Percentiles rank a stretch among this genome's conserved stretches.
Conservation (phyloP, 2,888 invertebrate genomes). For the Agonopterix alstromeriana region DNA sequence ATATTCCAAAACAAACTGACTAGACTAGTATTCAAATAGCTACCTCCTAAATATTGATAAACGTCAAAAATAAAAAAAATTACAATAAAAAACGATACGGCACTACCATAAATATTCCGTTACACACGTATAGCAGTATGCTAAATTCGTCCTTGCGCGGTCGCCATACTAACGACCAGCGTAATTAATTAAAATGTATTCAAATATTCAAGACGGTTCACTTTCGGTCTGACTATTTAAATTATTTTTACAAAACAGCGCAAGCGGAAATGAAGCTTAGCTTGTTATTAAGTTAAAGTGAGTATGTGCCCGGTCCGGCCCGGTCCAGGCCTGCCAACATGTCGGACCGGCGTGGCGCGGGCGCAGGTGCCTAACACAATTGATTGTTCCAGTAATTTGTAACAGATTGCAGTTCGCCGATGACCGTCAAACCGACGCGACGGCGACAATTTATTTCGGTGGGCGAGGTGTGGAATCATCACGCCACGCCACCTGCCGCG, state of each 20-base stretch:
- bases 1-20: slow-evolving; percentile 5
- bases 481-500: not conserved
- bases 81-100: slow-evolving; percentile 16
- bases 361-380: slow-evolving; percentile 12
- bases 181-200: slow-evolving; percentile 70
- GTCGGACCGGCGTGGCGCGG: slow-evolving; percentile 6
- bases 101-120: slow-evolving; percentile 41
- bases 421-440: not conserved
- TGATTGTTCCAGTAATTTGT: slow-evolving; percentile 7
- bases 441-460: not conserved
- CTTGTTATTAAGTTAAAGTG: slow-evolving; percentile 17
- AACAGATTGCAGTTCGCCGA: not conserved
- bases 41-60: slow-evolving; percentile 6
- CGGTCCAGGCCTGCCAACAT: not conserved
- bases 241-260: slow-evolving; percentile 49
- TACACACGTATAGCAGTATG: slow-evolving; percentile 49
- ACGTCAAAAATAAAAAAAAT: slow-evolving; percentile 18
- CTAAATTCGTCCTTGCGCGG: slow-evolving; percentile 67
- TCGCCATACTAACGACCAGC: slow-evolving; percentile 31
- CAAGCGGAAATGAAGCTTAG: slow-evolving; percentile 48
- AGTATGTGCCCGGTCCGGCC: slow-evolving; percentile 15
- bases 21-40: slow-evolving; percentile 7
- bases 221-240: slow-evolving; percentile 51
- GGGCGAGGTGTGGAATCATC: not conserved
- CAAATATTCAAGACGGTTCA: slow-evolving; percentile 35